phyloP scores from a whole-genome alignment of 35 echinoderm and acorn worm genomes.

The Apostichopus japonicus region DNA sequence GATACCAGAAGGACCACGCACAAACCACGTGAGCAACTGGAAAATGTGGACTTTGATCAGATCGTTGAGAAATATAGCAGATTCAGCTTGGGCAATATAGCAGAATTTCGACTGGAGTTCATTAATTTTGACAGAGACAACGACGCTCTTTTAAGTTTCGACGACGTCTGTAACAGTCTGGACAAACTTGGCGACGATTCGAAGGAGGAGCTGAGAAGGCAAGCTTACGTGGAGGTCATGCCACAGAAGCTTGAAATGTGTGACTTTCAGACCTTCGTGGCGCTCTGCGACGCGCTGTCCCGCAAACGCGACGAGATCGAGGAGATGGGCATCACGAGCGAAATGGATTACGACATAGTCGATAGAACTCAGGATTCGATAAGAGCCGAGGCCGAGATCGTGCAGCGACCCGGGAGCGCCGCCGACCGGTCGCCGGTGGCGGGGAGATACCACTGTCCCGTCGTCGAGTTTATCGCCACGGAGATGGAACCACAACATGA shows the following conservation, averaged over 20 bases:
- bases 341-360: slow-evolving; percentile 68
- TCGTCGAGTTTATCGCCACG: slow-evolving; percentile 54
- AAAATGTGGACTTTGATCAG: slow-evolving; percentile 88
- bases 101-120: slow-evolving; percentile 97
- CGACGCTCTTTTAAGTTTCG: slow-evolving; percentile 89
- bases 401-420: slow-evolving; percentile 40
- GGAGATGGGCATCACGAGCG: slow-evolving; percentile 43
- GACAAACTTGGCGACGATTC: slow-evolving; percentile 93
- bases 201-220: slow-evolving; percentile 66
- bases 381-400: slow-evolving; percentile 60
- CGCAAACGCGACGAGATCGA: slow-evolving; percentile 65
- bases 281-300: slow-evolving; percentile 78
- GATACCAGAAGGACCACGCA: slow-evolving; percentile 65
- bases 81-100: slow-evolving; percentile 85
- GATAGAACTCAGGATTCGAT: slow-evolving; percentile 67
- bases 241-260: slow-evolving; percentile 77
- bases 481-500: slow-evolving; percentile 58
- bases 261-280: slow-evolving; percentile 96
- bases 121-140: slow-evolving; percentile 84
- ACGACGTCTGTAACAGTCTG: slow-evolving; percentile 79
- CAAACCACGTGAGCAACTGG: slow-evolving; percentile 78
- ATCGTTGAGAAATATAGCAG: slow-evolving; percentile 78
- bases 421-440: slow-evolving; percentile 40
- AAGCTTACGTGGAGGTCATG: slow-evolving; percentile 85
- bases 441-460: slow-evolving; percentile 59